These are phyloP conservation scores for Butorides virescens DNA, from an alignment of 2,113 vertebrate species.

Conservation along the genomic window DNA sequence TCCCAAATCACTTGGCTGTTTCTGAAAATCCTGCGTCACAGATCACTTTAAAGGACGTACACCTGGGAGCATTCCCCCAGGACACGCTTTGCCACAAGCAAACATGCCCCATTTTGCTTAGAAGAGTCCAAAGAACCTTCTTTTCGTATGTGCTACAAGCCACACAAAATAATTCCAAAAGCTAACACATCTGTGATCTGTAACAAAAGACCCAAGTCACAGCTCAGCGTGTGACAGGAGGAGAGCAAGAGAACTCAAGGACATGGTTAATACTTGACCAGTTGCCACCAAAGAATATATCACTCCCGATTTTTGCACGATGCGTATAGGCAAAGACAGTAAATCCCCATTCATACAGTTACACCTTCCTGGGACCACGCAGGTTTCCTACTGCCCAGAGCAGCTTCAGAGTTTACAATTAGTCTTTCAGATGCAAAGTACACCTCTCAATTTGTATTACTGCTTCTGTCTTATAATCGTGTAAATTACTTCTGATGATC, in stretches of 20 bases:
- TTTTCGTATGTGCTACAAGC: not conserved
- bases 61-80: not conserved
- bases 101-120: not conserved
- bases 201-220: not conserved
- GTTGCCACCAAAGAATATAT: not conserved
- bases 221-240: not conserved
- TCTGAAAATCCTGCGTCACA: not conserved
- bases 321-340: not conserved
- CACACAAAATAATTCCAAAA: not conserved
- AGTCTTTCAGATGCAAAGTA: not conserved
- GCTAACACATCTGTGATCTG: not conserved
- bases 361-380: not conserved
- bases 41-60: fast-evolving
- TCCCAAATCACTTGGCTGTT: not conserved
- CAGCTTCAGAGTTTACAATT: not conserved
- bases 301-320: not conserved
- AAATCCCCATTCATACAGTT: too few species aligned
- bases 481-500: not conserved
- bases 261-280: not conserved
- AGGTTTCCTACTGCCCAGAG: not conserved
- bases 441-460: not conserved
- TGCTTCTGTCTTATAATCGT: not conserved
- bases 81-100: not conserved
- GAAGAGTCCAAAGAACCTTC: not conserved
- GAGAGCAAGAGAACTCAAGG: not conserved